Base-by-base conservation (phyloP, 2,888 invertebrate genomes). In the Lymantria monacha region DNA sequence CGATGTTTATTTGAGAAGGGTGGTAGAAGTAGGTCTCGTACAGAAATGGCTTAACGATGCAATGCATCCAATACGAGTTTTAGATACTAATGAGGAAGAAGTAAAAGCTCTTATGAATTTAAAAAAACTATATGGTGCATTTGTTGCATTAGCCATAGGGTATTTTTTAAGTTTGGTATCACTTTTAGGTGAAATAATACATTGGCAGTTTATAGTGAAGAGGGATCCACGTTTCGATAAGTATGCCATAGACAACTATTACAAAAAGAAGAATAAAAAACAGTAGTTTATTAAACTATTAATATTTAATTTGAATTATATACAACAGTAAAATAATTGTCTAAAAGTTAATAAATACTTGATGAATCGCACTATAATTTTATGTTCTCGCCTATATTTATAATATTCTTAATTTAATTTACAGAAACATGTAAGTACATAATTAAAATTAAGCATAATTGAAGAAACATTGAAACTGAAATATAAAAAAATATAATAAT, bases 21-120 rank as follows among this genome's bases (percentile, higher is more conserved):
- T 96, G 9, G 91, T 95, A 0, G 96, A 97, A 87, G 94, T 94
- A 0, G 97, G 97, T 0, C 63, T 97, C 7, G 93, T 96, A 0
- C 90, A 93, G 53, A 97, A 97, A 75, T 97, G 97, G 97, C 78
- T 96, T 1, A 94, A 93, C 53, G 96, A 96, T 75, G 94, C 94
- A 0, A 95, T 95, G 91, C 84, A 93, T 45, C 89, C 93, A 49
- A 87, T 92, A 46, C 76, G 86, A 46, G 90, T 93, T 1, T 79
- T 92, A 44, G 93, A 92, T 53, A 86, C 88, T 0, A 94, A 93
- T 69, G 90, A 92, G 42, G 87, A 92, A 0, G 92, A 93, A 49
- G 83, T 93, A n/a, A 96, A 95, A 77, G 96, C 96, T 5, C 74
- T 96, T 11, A 95, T 97, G 92, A 94, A 95, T 81, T 87, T 96